Conservation (phyloP, 2,797 vertebrate species). For the Hypotaenidia okinawae region DNA sequence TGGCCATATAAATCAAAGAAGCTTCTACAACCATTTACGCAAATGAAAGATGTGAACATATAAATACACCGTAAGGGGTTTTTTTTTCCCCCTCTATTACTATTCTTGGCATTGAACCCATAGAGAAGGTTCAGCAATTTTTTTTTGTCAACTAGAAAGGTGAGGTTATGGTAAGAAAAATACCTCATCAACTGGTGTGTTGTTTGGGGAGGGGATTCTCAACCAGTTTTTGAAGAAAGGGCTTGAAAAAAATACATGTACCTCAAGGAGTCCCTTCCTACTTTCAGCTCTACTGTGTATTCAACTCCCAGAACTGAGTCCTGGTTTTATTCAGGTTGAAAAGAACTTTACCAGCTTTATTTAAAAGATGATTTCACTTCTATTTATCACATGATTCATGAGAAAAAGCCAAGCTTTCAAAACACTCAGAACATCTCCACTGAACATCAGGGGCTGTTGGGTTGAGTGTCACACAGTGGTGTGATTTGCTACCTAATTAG, state of each 20-base stretch:
- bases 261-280: neutral
- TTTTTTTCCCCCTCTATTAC: neutral
- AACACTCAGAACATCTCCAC: neutral
- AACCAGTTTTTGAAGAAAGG: neutral
- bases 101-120: slow-evolving; percentile 52
- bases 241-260: neutral
- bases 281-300: neutral
- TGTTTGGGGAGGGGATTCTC: neutral
- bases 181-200: neutral
- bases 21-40: slow-evolving; percentile 71
- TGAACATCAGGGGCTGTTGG: neutral
- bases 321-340: neutral
- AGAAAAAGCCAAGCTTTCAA: neutral
- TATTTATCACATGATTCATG: neutral
- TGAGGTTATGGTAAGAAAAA: neutral
- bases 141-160: neutral
- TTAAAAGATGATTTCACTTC: neutral
- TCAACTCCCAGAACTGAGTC: neutral
- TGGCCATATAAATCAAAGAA: slow-evolving; percentile 80
- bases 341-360: neutral
- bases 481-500: neutral
- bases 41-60: slow-evolving; percentile 75
- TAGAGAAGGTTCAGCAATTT: neutral
- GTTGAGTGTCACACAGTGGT: neutral
- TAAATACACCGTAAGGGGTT: slow-evolving; percentile 60